A percentile compares a stretch with the other conserved stretches of the same genome.
Evolutionary conservation across 2,113 vertebrate species (phyloP).

Genomic region (Macroglossus sobrinus): DNA sequence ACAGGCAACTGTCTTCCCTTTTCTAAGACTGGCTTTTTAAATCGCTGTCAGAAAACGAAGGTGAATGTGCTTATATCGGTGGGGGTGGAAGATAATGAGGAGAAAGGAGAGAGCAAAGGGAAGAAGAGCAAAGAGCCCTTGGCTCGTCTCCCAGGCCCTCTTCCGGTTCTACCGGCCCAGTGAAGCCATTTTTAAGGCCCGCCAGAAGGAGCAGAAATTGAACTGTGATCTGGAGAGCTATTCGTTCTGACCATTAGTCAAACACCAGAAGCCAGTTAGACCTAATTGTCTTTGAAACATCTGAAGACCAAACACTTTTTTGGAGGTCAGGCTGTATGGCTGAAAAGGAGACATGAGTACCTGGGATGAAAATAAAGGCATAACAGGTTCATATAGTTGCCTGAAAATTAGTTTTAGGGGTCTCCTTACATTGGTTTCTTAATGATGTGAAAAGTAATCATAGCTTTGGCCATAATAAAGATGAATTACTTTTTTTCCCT

Average conservation of each 20-base stretch:
- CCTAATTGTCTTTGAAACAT: slow-evolving; percentile 34
- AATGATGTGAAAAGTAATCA: slow-evolving; percentile 75
- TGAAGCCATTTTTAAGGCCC: background rate
- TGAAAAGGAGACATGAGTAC: background rate
- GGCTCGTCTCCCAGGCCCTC: background rate
- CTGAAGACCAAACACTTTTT: background rate
- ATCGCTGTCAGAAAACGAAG: background rate
- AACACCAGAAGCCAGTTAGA: background rate
- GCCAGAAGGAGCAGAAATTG: background rate
- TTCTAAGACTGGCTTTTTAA: background rate
- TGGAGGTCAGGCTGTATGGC: slow-evolving; percentile 49
- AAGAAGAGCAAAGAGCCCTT: background rate
- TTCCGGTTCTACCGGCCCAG: background rate
- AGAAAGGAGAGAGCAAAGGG: background rate
- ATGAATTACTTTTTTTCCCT: slow-evolving; percentile 83
- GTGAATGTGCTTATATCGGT: background rate
- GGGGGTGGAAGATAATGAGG: background rate
- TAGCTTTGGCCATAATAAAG: slow-evolving; percentile 88
- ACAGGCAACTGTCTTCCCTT: background rate
- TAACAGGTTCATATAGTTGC: slow-evolving; percentile 44
- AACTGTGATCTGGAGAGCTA: slow-evolving; percentile 21
- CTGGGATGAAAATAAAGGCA: slow-evolving; percentile 59
- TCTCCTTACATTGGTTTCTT: slow-evolving; percentile 70
- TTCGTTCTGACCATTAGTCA: background rate
- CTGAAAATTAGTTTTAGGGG: slow-evolving; percentile 70